Conservation (phyloP, 2,113 vertebrate species). For the Scopus umbretta region DNA sequence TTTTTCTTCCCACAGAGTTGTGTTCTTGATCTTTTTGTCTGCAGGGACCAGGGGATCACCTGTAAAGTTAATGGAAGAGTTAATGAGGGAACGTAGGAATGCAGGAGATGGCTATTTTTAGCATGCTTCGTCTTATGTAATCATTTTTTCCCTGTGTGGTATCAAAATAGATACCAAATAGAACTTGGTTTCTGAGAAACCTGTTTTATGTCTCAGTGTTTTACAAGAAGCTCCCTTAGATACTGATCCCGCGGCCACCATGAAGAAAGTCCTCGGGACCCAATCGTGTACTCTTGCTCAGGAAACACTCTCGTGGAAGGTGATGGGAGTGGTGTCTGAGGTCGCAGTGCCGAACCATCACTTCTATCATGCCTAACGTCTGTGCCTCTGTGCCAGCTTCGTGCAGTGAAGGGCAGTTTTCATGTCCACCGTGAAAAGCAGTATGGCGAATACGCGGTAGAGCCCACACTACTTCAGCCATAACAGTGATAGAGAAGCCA, state of each 20-base stretch:
- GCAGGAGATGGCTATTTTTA: slow-evolving; percentile 60
- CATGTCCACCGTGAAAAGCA: background rate
- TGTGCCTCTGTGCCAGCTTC: background rate
- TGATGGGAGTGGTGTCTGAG: background rate
- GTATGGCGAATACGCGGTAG: background rate
- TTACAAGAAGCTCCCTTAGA: slow-evolving; percentile 12
- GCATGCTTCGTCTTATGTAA: slow-evolving; percentile 38
- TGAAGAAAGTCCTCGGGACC: background rate
- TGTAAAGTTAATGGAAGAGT: slow-evolving; percentile 54
- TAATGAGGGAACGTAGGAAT: slow-evolving; percentile 54
- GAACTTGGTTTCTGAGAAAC: slow-evolving; percentile 51
- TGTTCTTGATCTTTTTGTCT: background rate
- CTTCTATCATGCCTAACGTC: background rate
- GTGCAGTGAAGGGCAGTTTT: background rate
- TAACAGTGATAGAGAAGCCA: background rate
- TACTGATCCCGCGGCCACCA: background rate
- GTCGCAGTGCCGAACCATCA: background rate
- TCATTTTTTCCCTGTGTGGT: slow-evolving; percentile 8
- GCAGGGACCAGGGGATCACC: background rate
- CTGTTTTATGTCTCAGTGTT: slow-evolving; percentile 30
- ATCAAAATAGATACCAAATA: slow-evolving; percentile 57
- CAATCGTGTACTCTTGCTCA: background rate
- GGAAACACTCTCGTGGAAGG: background rate
- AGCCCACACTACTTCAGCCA: background rate
- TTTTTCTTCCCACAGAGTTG: background rate